These are phyloP conservation scores for Tragelaphus eurycerus DNA, from an alignment of 2,797 vertebrate genomes.

Conservation along the genomic window DNA sequence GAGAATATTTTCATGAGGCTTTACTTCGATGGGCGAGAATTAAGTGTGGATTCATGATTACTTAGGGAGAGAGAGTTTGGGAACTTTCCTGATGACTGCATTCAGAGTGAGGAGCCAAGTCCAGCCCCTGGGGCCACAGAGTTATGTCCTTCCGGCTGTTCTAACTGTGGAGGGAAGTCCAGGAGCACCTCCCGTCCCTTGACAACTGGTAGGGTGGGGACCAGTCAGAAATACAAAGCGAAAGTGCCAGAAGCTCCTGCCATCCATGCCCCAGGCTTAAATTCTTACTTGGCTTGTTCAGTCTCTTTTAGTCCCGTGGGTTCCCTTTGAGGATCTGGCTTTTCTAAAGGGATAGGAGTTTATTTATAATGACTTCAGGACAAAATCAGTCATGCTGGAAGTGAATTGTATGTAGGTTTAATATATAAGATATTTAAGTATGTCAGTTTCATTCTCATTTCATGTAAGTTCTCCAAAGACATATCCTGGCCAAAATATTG, in stretches of 20 bases:
- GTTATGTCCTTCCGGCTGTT: constrained; percentile 60
- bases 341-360: neutral
- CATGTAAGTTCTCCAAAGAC: constrained; percentile 3
- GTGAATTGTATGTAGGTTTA: neutral
- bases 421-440: neutral
- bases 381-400: neutral
- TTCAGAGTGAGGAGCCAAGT: constrained; percentile 32
- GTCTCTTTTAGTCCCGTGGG: neutral
- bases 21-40: constrained; percentile 1
- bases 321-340: neutral
- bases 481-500: constrained; percentile 8
- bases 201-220: neutral
- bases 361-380: neutral
- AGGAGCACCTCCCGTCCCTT: constrained; percentile 17
- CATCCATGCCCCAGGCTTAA: neutral
- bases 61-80: neutral
- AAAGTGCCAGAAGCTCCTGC: neutral
- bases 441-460: constrained; percentile 23
- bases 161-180: constrained; percentile 18
- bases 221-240: neutral
- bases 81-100: constrained; percentile 52
- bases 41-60: constrained; percentile 28
- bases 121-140: constrained; percentile 20
- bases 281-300: neutral
- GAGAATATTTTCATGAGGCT: constrained; percentile 71